Evolutionary conservation across 2,797 vertebrate species (phyloP).

Genomic region (Gymnocypris eckloni): DNA sequence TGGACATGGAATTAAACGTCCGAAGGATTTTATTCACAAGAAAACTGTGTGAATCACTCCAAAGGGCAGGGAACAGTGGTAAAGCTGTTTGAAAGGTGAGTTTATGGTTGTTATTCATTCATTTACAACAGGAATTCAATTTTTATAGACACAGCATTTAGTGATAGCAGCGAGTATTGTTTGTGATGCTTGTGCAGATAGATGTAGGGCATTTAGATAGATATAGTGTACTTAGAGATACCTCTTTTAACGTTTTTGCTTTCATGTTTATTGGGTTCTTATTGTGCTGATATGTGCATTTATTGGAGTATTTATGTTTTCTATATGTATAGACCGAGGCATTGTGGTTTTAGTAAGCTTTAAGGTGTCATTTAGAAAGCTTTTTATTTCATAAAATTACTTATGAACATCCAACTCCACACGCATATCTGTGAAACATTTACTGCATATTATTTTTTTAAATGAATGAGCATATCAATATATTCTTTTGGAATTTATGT

Average conservation of each 20-base stretch:
- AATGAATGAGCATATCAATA: background rate
- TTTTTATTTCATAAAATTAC: slow-evolving; percentile 47
- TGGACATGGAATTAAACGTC: slow-evolving; percentile 76
- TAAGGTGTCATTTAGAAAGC: slow-evolving; percentile 66
- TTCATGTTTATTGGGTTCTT: background rate
- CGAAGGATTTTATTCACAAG: slow-evolving; percentile 66
- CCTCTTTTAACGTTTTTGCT: background rate
- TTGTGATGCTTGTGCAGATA: background rate
- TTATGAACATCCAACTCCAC: slow-evolving; percentile 4
- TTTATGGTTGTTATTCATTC: slow-evolving; percentile 9
- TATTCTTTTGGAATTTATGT: background rate
- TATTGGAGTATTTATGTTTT: slow-evolving; percentile 39
- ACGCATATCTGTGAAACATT: background rate
- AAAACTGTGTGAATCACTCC: slow-evolving; percentile 52
- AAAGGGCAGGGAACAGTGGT: slow-evolving; percentile 10
- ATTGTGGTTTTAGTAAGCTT: slow-evolving; percentile 59
- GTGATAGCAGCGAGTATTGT: background rate
- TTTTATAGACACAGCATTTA: background rate
- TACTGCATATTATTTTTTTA: background rate
- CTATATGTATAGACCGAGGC: slow-evolving; percentile 28
- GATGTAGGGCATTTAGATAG: background rate
- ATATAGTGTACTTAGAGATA: background rate
- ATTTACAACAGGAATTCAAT: background rate
- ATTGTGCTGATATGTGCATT: background rate
- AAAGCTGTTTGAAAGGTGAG: slow-evolving; percentile 48